A percentile compares a stretch with the other conserved stretches of the same genome.
Conservation (phyloP, 2,888 invertebrate species). For the Calephelis perditalis region DNA sequence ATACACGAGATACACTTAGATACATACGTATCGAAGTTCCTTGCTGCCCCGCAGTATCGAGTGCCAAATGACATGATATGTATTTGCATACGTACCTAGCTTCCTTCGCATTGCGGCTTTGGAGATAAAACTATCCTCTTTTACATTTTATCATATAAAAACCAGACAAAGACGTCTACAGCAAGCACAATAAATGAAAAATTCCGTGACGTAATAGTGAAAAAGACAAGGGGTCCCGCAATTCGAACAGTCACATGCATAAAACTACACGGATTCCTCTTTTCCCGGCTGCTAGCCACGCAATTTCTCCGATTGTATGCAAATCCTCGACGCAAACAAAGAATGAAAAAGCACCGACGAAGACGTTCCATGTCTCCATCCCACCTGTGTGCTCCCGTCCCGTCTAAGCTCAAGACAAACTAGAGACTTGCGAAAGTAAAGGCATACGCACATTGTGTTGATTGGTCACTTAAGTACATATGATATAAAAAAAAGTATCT, state of each 20-base stretch:
- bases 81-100: no score
- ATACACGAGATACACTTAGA: no score
- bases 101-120: no score
- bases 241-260: constrained; percentile 50
- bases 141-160: no score
- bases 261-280: constrained; percentile 59
- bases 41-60: no score
- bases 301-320: constrained; percentile 75
- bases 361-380: constrained; percentile 58
- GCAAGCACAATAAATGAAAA: constrained; percentile 17
- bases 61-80: no score
- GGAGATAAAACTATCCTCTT: no score
- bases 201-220: constrained; percentile 32
- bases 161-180: no score
- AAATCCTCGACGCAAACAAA: constrained; percentile 71
- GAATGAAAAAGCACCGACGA: constrained; percentile 66
- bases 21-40: no score
- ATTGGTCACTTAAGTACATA: no score
- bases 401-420: constrained; percentile 50
- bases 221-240: constrained; percentile 39
- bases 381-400: constrained; percentile 37
- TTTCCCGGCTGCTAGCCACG: constrained; percentile 55
- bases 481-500: no score
- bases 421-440: constrained; percentile 31
- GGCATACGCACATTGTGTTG: constrained; percentile 17